phyloP scores from a whole-genome alignment of 1,140 invertebrate species.

The Scaptomyza montana region DNA sequence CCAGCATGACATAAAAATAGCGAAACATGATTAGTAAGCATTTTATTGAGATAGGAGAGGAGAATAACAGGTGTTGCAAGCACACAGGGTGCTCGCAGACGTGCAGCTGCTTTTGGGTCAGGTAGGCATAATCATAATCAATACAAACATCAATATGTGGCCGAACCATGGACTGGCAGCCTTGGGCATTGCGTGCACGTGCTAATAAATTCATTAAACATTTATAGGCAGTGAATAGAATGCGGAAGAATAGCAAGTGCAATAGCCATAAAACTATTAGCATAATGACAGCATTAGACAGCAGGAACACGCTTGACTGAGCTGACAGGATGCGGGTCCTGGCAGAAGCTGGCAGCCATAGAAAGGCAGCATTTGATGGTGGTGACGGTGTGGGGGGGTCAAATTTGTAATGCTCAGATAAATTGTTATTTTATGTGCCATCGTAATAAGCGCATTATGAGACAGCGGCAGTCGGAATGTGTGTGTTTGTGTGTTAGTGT shows the following conservation, averaged over 20 bases:
- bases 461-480: slow-evolving; percentile 37
- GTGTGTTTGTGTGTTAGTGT: no score
- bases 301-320: slow-evolving; percentile 49
- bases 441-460: slow-evolving; percentile 80
- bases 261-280: slow-evolving; percentile 53
- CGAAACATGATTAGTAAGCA: slow-evolving; percentile 13
- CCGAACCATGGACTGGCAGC: slow-evolving; percentile 1
- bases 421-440: slow-evolving; percentile 82
- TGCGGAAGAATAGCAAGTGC: slow-evolving; percentile 17
- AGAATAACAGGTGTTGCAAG: neutral
- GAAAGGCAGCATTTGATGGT: slow-evolving; percentile 39
- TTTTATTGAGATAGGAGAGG: slow-evolving; percentile 30
- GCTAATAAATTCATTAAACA: slow-evolving; percentile 80
- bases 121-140: slow-evolving; percentile 43
- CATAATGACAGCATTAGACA: slow-evolving; percentile 48
- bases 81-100: neutral
- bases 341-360: slow-evolving; percentile 44
- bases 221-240: slow-evolving; percentile 42
- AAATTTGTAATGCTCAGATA: slow-evolving; percentile 78
- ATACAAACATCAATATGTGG: slow-evolving; percentile 30
- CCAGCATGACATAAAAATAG: slow-evolving; percentile 33
- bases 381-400: neutral
- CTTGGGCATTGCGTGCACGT: slow-evolving; percentile 29
- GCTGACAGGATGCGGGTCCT: slow-evolving; percentile 20
- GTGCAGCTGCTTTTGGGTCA: slow-evolving; percentile 5